Percentiles rank a stretch among this genome's conserved stretches.
Conservation (phyloP, 2,113 vertebrate genomes). For the Brachypteracias leptosomus region DNA sequence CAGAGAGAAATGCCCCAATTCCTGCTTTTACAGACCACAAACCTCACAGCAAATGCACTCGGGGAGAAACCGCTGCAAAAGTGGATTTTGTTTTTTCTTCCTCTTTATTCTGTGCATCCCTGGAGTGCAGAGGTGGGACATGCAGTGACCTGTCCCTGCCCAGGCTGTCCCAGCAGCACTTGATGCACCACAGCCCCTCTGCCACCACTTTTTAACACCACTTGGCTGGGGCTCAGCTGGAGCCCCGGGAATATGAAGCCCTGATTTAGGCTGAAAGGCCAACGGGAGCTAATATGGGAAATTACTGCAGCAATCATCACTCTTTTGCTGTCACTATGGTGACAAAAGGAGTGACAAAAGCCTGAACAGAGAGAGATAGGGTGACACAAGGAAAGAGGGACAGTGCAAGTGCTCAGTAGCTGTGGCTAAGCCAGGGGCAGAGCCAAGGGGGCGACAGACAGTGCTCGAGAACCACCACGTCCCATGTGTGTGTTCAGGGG, state of each 20-base stretch:
- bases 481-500: fast-evolving
- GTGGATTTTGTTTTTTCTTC: neutral
- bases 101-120: neutral
- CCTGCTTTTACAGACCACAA: neutral
- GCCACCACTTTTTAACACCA: fast-evolving
- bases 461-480: fast-evolving
- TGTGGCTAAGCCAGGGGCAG: fast-evolving
- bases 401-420: neutral
- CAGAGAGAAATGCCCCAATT: neutral
- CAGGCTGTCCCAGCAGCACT: fast-evolving
- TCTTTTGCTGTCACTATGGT: constrained; percentile 47
- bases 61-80: neutral
- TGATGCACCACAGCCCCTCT: fast-evolving
- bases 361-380: neutral
- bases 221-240: neutral
- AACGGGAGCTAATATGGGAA: constrained; percentile 5
- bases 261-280: constrained; percentile 30
- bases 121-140: neutral
- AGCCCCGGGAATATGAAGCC: neutral
- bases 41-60: neutral
- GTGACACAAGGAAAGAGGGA: neutral
- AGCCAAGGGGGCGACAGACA: neutral
- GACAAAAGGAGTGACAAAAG: constrained; percentile 53
- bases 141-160: neutral
- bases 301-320: constrained; percentile 55